These are phyloP conservation scores for Pachyseris speciosa DNA, from an alignment of 64 coral and sea anemone genomes.

Conservation along the genomic window DNA sequence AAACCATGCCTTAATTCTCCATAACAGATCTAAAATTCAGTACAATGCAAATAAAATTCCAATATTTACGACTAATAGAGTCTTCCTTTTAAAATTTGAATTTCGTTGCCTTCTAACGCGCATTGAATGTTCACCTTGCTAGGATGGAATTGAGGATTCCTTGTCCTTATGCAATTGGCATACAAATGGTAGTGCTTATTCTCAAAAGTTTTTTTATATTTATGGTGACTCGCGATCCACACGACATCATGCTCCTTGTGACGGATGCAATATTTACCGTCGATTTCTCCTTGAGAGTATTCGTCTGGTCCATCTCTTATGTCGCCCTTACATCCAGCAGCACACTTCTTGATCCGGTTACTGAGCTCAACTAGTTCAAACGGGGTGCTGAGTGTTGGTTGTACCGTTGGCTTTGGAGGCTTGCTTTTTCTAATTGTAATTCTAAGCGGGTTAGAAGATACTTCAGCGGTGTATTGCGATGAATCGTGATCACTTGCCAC, in stretches of 20 bases:
- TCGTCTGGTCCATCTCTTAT: slow-evolving; percentile 38
- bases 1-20: too few species aligned
- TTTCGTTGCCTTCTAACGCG: background rate
- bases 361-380: slow-evolving; percentile 42
- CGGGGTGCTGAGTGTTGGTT: slow-evolving; percentile 23
- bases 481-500: background rate
- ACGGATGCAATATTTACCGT: slow-evolving; percentile 16
- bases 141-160: background rate
- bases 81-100: background rate
- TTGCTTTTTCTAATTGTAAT: slow-evolving; percentile 10
- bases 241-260: slow-evolving; percentile 60
- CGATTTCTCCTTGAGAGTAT: background rate
- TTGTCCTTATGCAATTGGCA: background rate
- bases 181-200: slow-evolving; percentile 66
- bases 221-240: background rate
- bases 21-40: too few species aligned
- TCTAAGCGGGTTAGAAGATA: background rate
- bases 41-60: too few species aligned
- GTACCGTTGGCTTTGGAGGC: slow-evolving; percentile 28
- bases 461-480: background rate
- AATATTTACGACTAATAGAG: too few species aligned
- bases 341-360: slow-evolving; percentile 41
- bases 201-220: slow-evolving; percentile 57
- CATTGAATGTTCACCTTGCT: background rate
- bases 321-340: slow-evolving; percentile 32